Evolutionary conservation across 2,797 vertebrate genomes (phyloP), one percentile per base, ranked within the genome.

Genomic region (Hippopotamyrus pictus): DNA sequence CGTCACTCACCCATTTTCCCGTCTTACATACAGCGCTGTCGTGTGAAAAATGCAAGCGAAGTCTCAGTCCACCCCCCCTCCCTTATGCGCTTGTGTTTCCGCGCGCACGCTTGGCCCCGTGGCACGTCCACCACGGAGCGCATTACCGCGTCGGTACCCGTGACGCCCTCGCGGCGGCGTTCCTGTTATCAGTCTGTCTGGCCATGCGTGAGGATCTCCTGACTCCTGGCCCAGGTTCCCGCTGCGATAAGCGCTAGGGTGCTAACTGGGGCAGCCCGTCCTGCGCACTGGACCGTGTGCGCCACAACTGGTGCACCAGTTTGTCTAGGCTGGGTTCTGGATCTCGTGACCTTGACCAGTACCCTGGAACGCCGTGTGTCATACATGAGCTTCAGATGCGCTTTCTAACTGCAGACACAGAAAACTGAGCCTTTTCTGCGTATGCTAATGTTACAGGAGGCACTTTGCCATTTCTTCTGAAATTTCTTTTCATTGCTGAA

Each of bases 211-310:
- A 37, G 37, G 12, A 79, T 79, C 73, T 79, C 73, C 17, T 41
- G 73, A 79, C 73, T 79, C 17, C 33, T 79, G 73, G 33, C 37
- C 73, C 33, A 79, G 73, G 73, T 79, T 44, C 73, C 73, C 37
- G 33, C 73, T 79, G 73, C 73, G 37, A 79, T 79, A 44, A 79
- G 73, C 33, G 73, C 33, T 79, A 7, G 73, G 73, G 73, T 79
- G 73, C 73, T 79, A 79, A 79, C 73, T 79, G 73, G 73, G 73
- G 33, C 73, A 79, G 73, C 73, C 73, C 73, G 73, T 79, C 73
- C 73, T 79, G 73, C 37, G 73, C 73, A 79, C 14, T 44, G 73
- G 17, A 79, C 73, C 73, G 37, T 79, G 73, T 37, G 37, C 37
- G 73, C 73, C 17, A 79, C 73, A 79, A 79, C 73, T 79, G 73